Conservation (phyloP, 2,113 vertebrate genomes). For the Azemiops feae region DNA sequence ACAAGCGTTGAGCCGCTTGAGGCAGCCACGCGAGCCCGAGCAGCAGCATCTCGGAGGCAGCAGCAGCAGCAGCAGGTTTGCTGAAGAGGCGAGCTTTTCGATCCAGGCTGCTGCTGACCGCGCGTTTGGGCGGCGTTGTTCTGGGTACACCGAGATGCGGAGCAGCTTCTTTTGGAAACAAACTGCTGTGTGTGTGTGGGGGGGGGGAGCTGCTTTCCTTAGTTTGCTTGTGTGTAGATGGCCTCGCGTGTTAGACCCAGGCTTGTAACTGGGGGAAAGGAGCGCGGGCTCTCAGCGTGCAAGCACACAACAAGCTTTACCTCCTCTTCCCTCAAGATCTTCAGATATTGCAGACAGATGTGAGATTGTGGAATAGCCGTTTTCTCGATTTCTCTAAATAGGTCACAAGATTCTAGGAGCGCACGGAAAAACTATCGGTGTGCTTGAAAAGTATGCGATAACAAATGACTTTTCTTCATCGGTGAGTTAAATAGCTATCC, state of each 20-base stretch:
- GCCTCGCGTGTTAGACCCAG: neutral
- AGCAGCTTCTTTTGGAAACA: neutral
- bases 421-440: neutral
- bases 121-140: too few relatives aligned
- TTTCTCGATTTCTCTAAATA: constrained; percentile 17
- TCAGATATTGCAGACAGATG: neutral
- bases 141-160: neutral
- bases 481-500: neutral
- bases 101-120: too few relatives aligned
- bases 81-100: neutral
- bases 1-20: neutral
- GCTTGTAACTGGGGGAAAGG: neutral
- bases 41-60: neutral
- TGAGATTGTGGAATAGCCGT: neutral
- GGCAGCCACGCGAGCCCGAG: neutral
- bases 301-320: neutral
- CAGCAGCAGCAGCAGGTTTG: neutral
- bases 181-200: neutral
- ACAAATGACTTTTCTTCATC: neutral
- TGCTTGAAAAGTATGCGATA: constrained; percentile 3
- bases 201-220: neutral
- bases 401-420: constrained; percentile 43
- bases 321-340: neutral
- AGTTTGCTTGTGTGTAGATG: neutral
- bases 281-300: neutral